Evolutionary conservation across 2,797 vertebrate species (phyloP), one percentile per base, ranked within the genome.

Genomic region (Ctenochaetus hawaiiensis): DNA sequence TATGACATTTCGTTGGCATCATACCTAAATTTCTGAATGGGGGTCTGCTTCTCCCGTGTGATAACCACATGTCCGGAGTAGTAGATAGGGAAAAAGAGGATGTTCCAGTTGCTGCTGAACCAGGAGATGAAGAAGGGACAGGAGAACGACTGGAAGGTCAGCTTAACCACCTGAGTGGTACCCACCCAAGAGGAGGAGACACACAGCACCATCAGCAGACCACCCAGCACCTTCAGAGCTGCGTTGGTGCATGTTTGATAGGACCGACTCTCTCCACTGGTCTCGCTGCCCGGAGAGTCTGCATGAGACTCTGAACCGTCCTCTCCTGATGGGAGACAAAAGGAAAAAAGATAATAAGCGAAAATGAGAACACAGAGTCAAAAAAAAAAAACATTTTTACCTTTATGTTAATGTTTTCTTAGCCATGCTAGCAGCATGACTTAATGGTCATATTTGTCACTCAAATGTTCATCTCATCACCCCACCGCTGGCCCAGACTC

Each of bases 51-150:
- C 85, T 98, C 97, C 84, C 96, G 94, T 2, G 97, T 96, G 17
- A 96, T 96, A 77, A 96, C 96, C 80, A 98, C 93, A 66, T 98
- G 97, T 75, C 96, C 97, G 0, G 97, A 97, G 92, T 99, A 99
- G 95, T 99, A 99, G 88, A 99, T 95, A 34, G 98, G 98, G 74
- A 99, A 99, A 94, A 98, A 96, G 94, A 99, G 96, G 93, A 99
- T 98, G 93, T 99, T 99, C 98, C 98, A 99, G 94, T 99, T 99
- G 95, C 97, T 98, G 93, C 97, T 99, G 96, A 99, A 99, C 98
- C 98, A 99, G 88, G 98, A 99, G 94, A 99, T 97, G 95, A 99
- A 99, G 96, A 99, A 99, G 49, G 98, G 98, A 86, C 97, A 99
- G 92, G 98, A 98, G 93, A 99, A 99, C 79, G 97, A 99, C 95